A percentile compares a stretch with the other conserved stretches of the same genome.
Evolutionary conservation across 1,140 invertebrate species (phyloP).

Genomic region (Trichonephila inaurata): DNA sequence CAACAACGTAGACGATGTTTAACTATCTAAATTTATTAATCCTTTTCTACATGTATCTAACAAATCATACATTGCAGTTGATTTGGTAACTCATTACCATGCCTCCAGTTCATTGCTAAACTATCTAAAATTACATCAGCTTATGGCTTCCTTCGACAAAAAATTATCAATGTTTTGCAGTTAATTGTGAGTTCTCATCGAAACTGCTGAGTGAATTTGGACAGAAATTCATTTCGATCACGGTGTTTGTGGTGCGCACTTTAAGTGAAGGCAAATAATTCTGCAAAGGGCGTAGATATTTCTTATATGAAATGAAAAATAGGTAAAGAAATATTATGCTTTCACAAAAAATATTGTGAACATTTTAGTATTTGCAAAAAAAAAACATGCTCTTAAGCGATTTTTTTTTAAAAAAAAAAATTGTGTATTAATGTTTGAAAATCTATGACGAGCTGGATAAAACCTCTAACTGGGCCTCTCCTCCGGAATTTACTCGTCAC

Average conservation of each 20-base stretch:
- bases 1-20: not conserved
- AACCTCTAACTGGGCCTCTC: too few relatives aligned
- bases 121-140: slow-evolving; percentile 7
- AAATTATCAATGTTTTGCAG: not conserved
- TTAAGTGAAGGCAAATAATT: not conserved
- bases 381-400: too few relatives aligned
- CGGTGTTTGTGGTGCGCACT: not conserved
- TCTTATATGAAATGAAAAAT: too few relatives aligned
- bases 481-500: too few relatives aligned
- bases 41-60: not conserved
- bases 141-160: not conserved
- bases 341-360: too few relatives aligned
- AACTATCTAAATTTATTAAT: slow-evolving; percentile 11
- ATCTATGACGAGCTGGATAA: too few relatives aligned
- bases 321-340: too few relatives aligned
- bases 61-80: not conserved
- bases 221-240: not conserved
- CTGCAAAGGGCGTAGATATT: not conserved
- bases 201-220: not conserved
- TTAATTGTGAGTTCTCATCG: not conserved
- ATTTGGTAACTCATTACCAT: not conserved
- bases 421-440: too few relatives aligned
- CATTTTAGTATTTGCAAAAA: too few relatives aligned
- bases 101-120: not conserved
- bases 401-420: too few relatives aligned